phyloP scores from a whole-genome alignment of 2,797 vertebrate genomes.

The Aulostomus chinensis region DNA sequence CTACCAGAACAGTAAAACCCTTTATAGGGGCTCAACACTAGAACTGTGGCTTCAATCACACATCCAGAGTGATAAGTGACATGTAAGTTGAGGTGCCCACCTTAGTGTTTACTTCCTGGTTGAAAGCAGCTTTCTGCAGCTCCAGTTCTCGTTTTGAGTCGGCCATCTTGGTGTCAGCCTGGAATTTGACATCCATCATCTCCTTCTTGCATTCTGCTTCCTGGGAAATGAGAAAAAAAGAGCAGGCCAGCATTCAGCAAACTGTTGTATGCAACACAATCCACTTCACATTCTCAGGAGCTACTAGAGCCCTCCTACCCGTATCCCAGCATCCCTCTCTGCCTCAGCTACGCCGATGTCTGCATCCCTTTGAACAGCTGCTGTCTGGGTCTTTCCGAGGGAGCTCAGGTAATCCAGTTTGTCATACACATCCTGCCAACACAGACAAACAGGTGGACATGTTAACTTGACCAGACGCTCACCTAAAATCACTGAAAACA shows the following conservation, averaged over 20 bases:
- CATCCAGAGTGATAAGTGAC: neutral
- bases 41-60: neutral
- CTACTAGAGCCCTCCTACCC: conserved; percentile 83
- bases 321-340: conserved; percentile 93
- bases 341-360: conserved; percentile 95
- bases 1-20: too few relatives aligned
- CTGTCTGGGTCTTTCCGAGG: conserved; percentile 94
- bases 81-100: conserved; percentile 56
- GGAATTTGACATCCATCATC: conserved; percentile 93
- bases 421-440: conserved; percentile 92
- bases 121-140: conserved; percentile 91
- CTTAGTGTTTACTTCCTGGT: conserved; percentile 93
- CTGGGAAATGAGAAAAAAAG: conserved; percentile 62
- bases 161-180: conserved; percentile 93
- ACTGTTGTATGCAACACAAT: neutral
- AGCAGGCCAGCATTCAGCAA: neutral
- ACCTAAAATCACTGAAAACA: too few relatives aligned
- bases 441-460: conserved; percentile 11
- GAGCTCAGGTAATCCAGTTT: conserved; percentile 97
- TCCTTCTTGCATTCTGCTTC: conserved; percentile 94
- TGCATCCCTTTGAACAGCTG: conserved; percentile 91
- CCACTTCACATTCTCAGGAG: neutral
- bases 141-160: conserved; percentile 93
- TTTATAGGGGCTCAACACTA: too few relatives aligned
- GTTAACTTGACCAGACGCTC: too few relatives aligned